phyloP scores from a whole-genome alignment of 2,797 vertebrate species.

The Molossus molossus region DNA sequence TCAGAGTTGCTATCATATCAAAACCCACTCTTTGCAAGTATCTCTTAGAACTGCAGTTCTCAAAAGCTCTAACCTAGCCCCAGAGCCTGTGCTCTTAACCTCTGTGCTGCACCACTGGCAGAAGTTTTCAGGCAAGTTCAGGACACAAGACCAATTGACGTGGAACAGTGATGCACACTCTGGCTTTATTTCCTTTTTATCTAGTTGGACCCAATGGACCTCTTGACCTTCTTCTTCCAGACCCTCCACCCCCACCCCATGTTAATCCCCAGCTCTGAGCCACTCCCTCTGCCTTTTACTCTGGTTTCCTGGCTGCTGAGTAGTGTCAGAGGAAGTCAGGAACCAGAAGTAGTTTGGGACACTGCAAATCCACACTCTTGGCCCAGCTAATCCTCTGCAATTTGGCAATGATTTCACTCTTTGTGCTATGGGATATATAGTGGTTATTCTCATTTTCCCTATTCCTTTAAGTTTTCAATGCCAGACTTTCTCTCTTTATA shows the following conservation, averaged over 20 bases:
- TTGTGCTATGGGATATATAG: not conserved
- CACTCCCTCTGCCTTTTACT: not conserved
- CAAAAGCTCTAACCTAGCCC: not conserved
- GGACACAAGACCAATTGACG: not conserved
- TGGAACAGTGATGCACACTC: not conserved
- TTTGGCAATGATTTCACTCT: not conserved
- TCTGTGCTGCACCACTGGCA: not conserved
- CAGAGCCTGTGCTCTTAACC: not conserved
- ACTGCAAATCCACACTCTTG: not conserved
- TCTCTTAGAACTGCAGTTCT: not conserved
- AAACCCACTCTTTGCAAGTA: not conserved
- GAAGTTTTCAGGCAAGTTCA: not conserved
- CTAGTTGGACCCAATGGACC: accelerated
- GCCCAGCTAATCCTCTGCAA: not conserved
- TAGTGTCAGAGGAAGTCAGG: not conserved
- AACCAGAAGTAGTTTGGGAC: not conserved
- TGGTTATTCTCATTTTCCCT: not conserved
- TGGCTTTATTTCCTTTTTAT: not conserved
- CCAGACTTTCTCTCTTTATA: not conserved
- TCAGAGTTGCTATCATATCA: not conserved
- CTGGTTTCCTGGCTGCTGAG: not conserved
- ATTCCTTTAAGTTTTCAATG: not conserved
- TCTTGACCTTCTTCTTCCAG: not conserved
- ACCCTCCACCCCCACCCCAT: not conserved
- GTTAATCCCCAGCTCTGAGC: not conserved